Base-by-base conservation (phyloP, 1,140 invertebrate genomes). In the Cotesia glomerata region DNA sequence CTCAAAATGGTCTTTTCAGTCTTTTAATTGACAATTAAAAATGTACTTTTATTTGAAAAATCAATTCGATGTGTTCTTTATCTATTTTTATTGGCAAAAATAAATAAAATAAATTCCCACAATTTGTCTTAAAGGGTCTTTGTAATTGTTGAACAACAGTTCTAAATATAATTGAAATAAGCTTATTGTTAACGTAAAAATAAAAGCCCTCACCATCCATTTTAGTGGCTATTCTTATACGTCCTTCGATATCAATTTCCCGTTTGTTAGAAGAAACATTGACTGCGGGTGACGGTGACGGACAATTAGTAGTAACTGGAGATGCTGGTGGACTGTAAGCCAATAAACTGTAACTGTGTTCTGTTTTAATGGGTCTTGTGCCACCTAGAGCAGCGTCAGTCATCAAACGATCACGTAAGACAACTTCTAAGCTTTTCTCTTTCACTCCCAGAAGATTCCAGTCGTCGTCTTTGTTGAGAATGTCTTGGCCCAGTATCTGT, bases 331-430 rank as follows among this genome's bases (percentile, higher is more conserved):
- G 92, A 91, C 81, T 87, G 59, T 75, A 80, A 5, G 77, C 78
- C 67, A 86, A 89, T 4, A 94, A 85, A 78, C 93, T 94, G 87
- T 95, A 95, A 64, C 93, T 94, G 86, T 95, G 93, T 88, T 97
- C 94, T 81, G 93, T 91, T 89, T 96, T 93, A 84, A 96, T 94
- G 75, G 94, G 93, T 77, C 90, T 86, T 68, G 89, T 83, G 16
- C 92, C 91, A 56, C 93, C 94, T 8, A 95, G 88, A 13, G 93
- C 91, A 0, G 95, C 95, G 80, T 97, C 95, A 32, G 95, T 95
- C 91, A 97, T 97, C 78, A 97, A 89, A 76, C 94, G 90, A 85
- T 97, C 95, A 82, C 95, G 93, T 2, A 97, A 87, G 18, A 95
- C 91, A 67, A 96, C 94, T 34, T 88, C 88, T 18, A 80, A 39